Evolutionary conservation across 2,797 vertebrate genomes (phyloP).

Genomic region (Crenuchus spilurus): DNA sequence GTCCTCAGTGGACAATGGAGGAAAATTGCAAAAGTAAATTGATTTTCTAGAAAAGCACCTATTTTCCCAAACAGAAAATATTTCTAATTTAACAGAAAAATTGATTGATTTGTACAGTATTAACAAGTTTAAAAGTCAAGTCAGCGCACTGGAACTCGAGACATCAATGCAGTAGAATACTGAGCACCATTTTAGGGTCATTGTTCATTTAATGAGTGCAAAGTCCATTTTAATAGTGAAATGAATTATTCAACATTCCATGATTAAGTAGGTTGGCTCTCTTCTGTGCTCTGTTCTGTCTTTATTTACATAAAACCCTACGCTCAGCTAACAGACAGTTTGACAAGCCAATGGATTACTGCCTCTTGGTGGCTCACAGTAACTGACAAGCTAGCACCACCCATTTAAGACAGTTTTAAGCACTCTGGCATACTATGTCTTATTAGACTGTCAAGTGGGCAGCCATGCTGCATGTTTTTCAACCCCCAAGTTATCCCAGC

Average conservation of each 20-base stretch:
- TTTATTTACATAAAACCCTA: constrained; percentile 67
- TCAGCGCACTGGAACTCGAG: neutral
- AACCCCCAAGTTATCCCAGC: constrained; percentile 68
- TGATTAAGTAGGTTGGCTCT: constrained; percentile 33
- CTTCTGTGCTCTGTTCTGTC: constrained; percentile 48
- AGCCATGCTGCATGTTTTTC: constrained; percentile 69
- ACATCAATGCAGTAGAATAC: neutral
- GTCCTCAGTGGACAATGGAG: constrained; percentile 8
- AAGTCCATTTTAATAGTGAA: constrained; percentile 1
- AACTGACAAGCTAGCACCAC: constrained; percentile 71
- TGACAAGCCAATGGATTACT: constrained; percentile 74
- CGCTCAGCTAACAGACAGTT: constrained; percentile 69
- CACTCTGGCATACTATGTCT: constrained; percentile 68
- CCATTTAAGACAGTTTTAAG: constrained; percentile 65
- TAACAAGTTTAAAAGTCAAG: neutral
- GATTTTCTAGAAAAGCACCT: constrained; percentile 7
- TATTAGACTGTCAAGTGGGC: constrained; percentile 77
- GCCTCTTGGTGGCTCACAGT: constrained; percentile 65
- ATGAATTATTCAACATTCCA: constrained; percentile 18
- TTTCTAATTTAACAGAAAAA: neutral
- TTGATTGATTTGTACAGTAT: neutral
- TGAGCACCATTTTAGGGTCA: neutral
- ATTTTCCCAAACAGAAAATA: neutral
- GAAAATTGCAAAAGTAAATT: constrained; percentile 3
- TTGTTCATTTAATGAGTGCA: constrained; percentile 11